Evolutionary conservation across 1,140 invertebrate species (phyloP).

Genomic region (Ridgeia piscesae): DNA sequence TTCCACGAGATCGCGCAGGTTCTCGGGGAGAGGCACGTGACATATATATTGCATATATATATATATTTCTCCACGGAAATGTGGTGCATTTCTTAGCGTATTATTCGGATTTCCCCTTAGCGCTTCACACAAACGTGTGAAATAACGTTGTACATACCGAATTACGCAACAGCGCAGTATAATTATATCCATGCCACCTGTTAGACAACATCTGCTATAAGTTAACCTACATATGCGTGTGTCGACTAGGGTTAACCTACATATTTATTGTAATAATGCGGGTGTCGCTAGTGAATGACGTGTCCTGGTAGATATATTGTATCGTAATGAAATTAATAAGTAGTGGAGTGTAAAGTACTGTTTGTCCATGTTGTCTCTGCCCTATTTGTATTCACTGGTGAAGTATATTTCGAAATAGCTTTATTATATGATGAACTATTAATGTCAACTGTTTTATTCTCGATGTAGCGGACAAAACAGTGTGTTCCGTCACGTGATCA

Average conservation of each 20-base stretch:
- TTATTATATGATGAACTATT: background rate
- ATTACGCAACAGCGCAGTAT: too few species aligned
- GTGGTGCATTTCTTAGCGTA: background rate
- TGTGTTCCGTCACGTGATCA: background rate
- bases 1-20: background rate
- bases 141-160: too few species aligned
- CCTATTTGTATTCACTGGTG: background rate
- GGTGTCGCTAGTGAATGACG: too few species aligned
- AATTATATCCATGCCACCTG: too few species aligned
- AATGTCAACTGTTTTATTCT: background rate
- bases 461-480: conserved; percentile 1
- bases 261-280: too few species aligned
- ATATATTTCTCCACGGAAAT: background rate
- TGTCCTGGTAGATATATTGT: too few species aligned
- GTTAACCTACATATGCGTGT: too few species aligned
- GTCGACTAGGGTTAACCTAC: too few species aligned
- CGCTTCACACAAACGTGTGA: too few species aligned
- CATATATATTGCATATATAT: background rate
- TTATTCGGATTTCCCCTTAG: too few species aligned
- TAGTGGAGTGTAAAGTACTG: background rate
- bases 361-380: background rate
- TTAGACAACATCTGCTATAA: too few species aligned
- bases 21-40: conserved; percentile 6
- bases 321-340: too few species aligned
- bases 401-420: background rate